Evolutionary conservation across 2,888 invertebrate species (phyloP).

Genomic region (Pilophorus perplexus): DNA sequence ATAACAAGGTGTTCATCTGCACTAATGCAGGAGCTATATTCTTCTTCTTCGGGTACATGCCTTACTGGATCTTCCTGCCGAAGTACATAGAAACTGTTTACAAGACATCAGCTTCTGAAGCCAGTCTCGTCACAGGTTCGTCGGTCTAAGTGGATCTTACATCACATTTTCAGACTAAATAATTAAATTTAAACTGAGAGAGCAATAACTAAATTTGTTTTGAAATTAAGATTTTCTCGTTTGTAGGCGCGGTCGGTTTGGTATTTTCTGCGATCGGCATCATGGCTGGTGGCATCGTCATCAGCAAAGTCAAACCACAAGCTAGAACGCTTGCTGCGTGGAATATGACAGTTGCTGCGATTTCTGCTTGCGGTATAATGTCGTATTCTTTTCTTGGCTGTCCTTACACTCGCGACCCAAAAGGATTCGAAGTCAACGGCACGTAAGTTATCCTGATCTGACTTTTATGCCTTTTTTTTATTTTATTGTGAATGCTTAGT

Average conservation of each 20-base stretch:
- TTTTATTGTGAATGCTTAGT: too few relatives aligned
- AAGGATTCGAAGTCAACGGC: slow-evolving; percentile 18
- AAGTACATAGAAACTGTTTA: slow-evolving; percentile 82
- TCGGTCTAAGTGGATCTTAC: background rate
- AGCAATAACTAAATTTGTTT: too few relatives aligned
- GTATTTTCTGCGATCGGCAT: slow-evolving; percentile 68
- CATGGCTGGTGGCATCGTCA: slow-evolving; percentile 64
- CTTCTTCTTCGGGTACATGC: slow-evolving; percentile 69
- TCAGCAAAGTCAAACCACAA: slow-evolving; percentile 64
- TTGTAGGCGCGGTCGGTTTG: slow-evolving; percentile 60
- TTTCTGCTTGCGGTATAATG: slow-evolving; percentile 63
- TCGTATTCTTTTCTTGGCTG: slow-evolving; percentile 67
- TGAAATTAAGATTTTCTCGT: too few relatives aligned
- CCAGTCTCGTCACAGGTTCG: slow-evolving; percentile 69
- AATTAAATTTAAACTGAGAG: background rate
- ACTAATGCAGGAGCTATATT: slow-evolving; percentile 72
- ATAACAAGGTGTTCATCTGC: slow-evolving; percentile 67
- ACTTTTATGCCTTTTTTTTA: background rate
- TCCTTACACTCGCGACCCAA: slow-evolving; percentile 54
- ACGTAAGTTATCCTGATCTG: slow-evolving; percentile 16
- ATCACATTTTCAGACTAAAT: too few relatives aligned
- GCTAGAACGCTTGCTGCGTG: slow-evolving; percentile 66
- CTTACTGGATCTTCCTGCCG: slow-evolving; percentile 77
- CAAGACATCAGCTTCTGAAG: slow-evolving; percentile 69
- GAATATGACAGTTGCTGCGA: slow-evolving; percentile 65